Percentiles rank a stretch among this genome's conserved stretches.
Evolutionary conservation across 2,113 vertebrate species (phyloP).

Genomic region (Tupaia tana): DNA sequence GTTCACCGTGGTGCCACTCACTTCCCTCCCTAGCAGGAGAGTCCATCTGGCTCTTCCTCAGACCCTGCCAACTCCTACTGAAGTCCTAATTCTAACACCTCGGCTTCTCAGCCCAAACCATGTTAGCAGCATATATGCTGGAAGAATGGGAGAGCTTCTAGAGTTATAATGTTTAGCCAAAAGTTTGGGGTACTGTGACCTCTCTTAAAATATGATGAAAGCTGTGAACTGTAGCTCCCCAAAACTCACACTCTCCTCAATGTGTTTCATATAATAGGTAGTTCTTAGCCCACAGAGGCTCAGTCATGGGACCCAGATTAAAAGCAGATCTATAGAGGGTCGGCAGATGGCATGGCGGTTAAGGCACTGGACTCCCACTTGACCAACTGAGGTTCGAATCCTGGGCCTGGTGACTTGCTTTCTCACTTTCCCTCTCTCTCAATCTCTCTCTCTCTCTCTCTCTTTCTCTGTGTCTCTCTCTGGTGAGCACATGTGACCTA

Average conservation of each 20-base stretch:
- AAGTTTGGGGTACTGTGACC: background rate
- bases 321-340: background rate
- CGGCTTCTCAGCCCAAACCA: background rate
- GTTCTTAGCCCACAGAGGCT: background rate
- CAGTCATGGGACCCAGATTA: background rate
- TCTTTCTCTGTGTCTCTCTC: too few species aligned
- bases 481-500: too few species aligned
- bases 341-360: too few species aligned
- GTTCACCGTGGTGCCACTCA: background rate
- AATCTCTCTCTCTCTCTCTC: too few species aligned
- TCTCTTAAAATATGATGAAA: background rate
- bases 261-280: background rate
- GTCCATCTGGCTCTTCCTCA: background rate
- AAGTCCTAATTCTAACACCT: background rate
- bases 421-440: too few species aligned
- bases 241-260: rapidly evolving
- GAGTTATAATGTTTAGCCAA: background rate
- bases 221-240: background rate
- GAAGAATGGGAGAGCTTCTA: background rate
- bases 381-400: too few species aligned
- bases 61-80: background rate
- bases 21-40: background rate
- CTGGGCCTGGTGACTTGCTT: too few species aligned
- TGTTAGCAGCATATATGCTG: background rate
- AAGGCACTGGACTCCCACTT: too few species aligned